A percentile compares a stretch with the other conserved stretches of the same genome.
phyloP scores from a whole-genome alignment of 2,797 vertebrate species.

The Mastacembelus armatus region DNA sequence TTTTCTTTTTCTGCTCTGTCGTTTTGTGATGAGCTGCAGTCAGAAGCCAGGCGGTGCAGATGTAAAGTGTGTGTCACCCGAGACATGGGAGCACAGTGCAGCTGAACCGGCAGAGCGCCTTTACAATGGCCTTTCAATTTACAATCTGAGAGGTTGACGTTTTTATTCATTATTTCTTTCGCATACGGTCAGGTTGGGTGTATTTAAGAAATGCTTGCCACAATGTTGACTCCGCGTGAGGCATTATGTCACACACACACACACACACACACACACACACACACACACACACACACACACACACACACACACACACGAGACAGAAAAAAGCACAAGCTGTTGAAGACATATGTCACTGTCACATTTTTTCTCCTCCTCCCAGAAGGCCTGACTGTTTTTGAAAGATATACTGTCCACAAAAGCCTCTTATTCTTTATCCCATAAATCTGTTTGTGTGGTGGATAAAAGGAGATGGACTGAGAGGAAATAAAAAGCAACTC shows the following conservation, averaged over 20 bases:
- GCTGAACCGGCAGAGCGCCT: slow-evolving; percentile 30
- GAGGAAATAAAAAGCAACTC: slow-evolving; percentile 70
- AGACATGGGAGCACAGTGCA: slow-evolving; percentile 23
- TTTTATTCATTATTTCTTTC: slow-evolving; percentile 61
- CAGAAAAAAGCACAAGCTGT: slow-evolving; percentile 45
- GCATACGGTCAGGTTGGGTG: slow-evolving; percentile 43
- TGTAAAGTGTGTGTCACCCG: slow-evolving; percentile 62
- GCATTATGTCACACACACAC: slow-evolving; percentile 72
- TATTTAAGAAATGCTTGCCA: slow-evolving; percentile 52
- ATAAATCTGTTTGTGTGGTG: slow-evolving; percentile 74
- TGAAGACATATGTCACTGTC: slow-evolving; percentile 78
- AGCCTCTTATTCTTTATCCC: slow-evolving; percentile 74
- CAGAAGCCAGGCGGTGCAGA: slow-evolving; percentile 64
- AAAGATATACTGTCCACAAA: slow-evolving; percentile 79
- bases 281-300: slow-evolving; percentile 17
- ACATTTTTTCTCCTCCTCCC: slow-evolving; percentile 61
- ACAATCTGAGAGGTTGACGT: slow-evolving; percentile 63
- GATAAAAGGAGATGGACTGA: slow-evolving; percentile 77
- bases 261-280: slow-evolving; percentile 17
- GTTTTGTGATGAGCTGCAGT: slow-evolving; percentile 68
- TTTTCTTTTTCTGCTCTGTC: slow-evolving; percentile 60
- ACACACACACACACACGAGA: slow-evolving; percentile 17
- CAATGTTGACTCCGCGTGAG: slow-evolving; percentile 58
- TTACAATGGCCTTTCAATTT: slow-evolving; percentile 54
- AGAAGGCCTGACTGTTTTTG: slow-evolving; percentile 72